These are phyloP conservation scores for Tenrec ecaudatus DNA, from an alignment of 2,113 vertebrate species.

Conservation along the genomic window DNA sequence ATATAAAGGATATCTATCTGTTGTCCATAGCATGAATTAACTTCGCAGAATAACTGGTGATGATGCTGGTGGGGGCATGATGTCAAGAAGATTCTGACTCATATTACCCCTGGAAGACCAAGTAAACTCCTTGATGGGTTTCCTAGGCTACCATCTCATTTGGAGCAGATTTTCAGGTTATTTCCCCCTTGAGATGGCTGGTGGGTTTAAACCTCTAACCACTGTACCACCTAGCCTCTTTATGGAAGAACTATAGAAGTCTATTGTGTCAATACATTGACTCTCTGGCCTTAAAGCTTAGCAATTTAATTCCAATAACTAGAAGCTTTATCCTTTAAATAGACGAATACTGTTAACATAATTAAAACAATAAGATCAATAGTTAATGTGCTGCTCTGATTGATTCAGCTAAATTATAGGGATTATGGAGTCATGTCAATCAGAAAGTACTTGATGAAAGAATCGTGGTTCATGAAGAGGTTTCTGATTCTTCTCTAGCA, in stretches of 20 bases:
- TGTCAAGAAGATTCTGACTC: background rate
- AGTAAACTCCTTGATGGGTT: background rate
- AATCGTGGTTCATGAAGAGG: background rate
- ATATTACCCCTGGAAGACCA: background rate
- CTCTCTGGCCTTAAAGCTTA: background rate
- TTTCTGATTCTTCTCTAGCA: background rate
- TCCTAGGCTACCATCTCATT: background rate
- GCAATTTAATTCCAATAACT: background rate
- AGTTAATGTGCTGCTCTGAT: background rate
- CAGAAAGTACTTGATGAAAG: background rate
- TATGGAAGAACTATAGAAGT: background rate
- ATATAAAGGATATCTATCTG: too few relatives aligned
- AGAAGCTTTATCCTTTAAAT: background rate
- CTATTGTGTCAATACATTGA: background rate
- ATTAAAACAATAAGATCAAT: background rate
- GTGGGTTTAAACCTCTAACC: background rate
- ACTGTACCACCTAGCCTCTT: background rate
- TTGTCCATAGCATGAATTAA: too few relatives aligned
- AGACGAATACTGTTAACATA: background rate
- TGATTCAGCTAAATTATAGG: conserved; percentile 10
- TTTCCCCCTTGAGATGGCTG: background rate
- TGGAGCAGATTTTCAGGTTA: background rate
- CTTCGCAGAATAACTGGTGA: too few relatives aligned
- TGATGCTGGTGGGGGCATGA: too few relatives aligned
- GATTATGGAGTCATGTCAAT: background rate